Percentiles rank a stretch among this genome's conserved stretches.
Evolutionary conservation across 2,113 vertebrate species (phyloP).

Genomic region (Silurus meridionalis): DNA sequence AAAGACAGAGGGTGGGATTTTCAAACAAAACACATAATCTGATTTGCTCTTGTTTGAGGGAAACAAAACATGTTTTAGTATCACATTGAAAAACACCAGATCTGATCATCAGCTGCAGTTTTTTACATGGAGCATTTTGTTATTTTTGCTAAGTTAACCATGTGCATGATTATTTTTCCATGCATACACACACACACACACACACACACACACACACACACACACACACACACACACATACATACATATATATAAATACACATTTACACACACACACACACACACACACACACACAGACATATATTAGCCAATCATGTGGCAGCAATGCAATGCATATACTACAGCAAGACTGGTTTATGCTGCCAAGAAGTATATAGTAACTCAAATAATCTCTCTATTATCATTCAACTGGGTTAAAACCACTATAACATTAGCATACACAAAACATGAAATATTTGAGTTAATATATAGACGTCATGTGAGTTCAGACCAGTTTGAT

Average conservation of each 20-base stretch:
- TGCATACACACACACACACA: too few relatives aligned
- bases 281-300: too few relatives aligned
- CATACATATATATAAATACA: too few relatives aligned
- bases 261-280: too few relatives aligned
- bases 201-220: too few relatives aligned
- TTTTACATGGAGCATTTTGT: too few relatives aligned
- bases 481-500: too few relatives aligned
- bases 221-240: too few relatives aligned
- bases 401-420: neutral
- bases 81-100: slow-evolving; percentile 23
- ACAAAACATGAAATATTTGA: neutral
- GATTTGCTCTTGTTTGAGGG: slow-evolving; percentile 3
- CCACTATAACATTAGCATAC: neutral
- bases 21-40: slow-evolving; percentile 19
- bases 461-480: too few relatives aligned
- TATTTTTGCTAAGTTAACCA: too few relatives aligned
- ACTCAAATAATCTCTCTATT: neutral
- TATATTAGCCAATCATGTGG: too few relatives aligned
- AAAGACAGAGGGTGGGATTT: neutral
- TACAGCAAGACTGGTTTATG: neutral
- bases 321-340: neutral
- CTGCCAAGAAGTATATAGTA: neutral
- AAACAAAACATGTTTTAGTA: slow-evolving; percentile 9
- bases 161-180: too few relatives aligned
- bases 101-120: neutral